Evolutionary conservation across 1,140 invertebrate genomes (phyloP), one percentile per base, ranked within the genome.

Genomic region (Brachionus rubens): DNA sequence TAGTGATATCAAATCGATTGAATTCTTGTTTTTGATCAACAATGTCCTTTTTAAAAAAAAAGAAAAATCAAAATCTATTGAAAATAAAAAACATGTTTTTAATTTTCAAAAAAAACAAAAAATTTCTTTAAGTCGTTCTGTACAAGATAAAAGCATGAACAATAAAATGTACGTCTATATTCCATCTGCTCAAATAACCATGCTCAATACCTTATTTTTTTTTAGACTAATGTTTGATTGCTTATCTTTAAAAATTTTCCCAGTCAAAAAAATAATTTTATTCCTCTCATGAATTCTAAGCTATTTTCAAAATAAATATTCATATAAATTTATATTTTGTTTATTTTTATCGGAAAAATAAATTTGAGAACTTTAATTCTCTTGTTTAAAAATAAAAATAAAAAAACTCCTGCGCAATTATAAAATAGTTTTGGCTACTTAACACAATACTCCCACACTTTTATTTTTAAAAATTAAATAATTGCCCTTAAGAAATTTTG

Each of bases 111-210:
- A n/a, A n/a, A n/a, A n/a, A n/a, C n/a, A n/a, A n/a, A n/a, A n/a
- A n/a, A n/a, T n/a, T n/a, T n/a, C n/a, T n/a, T n/a, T n/a, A n/a
- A n/a, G n/a, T n/a, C n/a, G n/a, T n/a, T n/a, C n/a, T n/a, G n/a
- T n/a, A n/a, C n/a, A n/a, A n/a, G n/a, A n/a, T 54, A 28, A 54
- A 54, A 54, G 52, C 26, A 54, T 26, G 52, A 54, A 54, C 16
- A 30, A 54, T 54, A 28, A 54, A 28, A 28, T 54, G 52, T 54
- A 14, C 52, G 52, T 54, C 52, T 54, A 54, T 36, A 36, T 62
- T 62, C 56, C 56, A 62, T 62, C 56, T 62, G 56, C 33, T 62
- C 56, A 62, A 62, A 62, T 62, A 62, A 30, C 33, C 56, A 62
- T 62, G 24, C 52, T 62, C n/a, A n/a, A n/a, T 62, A 16, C 36